phyloP scores from a whole-genome alignment of 2,888 invertebrate genomes.

The Galeopsomyia nigrocyanea region DNA sequence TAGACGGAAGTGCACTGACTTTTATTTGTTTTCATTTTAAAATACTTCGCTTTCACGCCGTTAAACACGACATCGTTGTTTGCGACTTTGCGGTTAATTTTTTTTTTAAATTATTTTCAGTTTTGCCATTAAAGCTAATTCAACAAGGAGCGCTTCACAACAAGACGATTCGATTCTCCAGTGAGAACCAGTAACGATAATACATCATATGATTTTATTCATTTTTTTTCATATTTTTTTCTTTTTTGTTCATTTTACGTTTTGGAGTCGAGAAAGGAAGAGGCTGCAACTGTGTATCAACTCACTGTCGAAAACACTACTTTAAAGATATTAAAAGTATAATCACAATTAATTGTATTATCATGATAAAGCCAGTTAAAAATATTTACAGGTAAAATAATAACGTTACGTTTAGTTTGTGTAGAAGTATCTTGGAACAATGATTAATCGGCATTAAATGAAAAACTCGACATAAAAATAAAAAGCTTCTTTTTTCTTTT shows the following conservation, averaged over 20 bases:
- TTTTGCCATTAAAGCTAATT: conserved; percentile 40
- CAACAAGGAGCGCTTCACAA: conserved; percentile 40
- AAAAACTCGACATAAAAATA: conserved; percentile 20
- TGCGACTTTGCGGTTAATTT: conserved; percentile 37
- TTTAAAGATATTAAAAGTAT: conserved; percentile 8
- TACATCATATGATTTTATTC: conserved; percentile 17
- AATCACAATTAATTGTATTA: neutral
- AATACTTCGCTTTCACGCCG: conserved; percentile 42
- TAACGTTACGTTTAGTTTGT: conserved; percentile 5
- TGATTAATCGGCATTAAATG: conserved; percentile 1
- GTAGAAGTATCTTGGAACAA: conserved; percentile 5
- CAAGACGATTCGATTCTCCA: conserved; percentile 29
- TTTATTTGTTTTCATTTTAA: conserved; percentile 30
- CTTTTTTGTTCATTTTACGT: conserved; percentile 3
- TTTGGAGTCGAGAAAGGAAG: conserved; percentile 38
- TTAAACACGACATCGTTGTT: conserved; percentile 44
- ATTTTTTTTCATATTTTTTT: too few relatives aligned
- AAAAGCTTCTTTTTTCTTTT: conserved; percentile 7
- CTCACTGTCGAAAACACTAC: conserved; percentile 11
- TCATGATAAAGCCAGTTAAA: conserved; percentile 5
- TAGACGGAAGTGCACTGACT: conserved; percentile 44
- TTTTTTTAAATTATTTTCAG: conserved; percentile 15
- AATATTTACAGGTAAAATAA: conserved; percentile 5
- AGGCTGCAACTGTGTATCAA: conserved; percentile 20
- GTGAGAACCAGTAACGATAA: conserved; percentile 43